Base-by-base conservation (phyloP, 2,888 invertebrate species). In the Xanthostigma xanthostigma region DNA sequence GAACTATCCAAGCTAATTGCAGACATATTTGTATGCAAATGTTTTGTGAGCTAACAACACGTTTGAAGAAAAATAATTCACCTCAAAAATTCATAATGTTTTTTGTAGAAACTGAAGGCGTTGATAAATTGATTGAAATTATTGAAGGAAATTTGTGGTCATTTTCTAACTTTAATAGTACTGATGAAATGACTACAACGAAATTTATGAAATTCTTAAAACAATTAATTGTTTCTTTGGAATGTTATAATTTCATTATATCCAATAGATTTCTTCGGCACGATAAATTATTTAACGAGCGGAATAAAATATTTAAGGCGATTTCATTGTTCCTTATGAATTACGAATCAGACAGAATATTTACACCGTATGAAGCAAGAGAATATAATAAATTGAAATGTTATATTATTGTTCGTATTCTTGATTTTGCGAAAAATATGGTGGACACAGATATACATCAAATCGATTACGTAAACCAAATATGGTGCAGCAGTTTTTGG, bases 11-110 rank as follows among this genome's bases (percentile, higher is more conserved):
- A 55, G 56, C 58, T 11, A 58, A 64, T 55, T 72, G 72, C 50
- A 63, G 76, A 44, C 57, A 56, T n/a, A 69, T 67, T 50, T 69
- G 69, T 48, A 71, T 73, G 64, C 62, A 68, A 45, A 53, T 76
- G 41, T 71, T 72, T 50, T 56, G 59, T 17, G 61, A 56, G 17
- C 53, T 75, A 14, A 63, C 69, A 10, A 59, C 63, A 4, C 54
- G 57, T 27, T 55, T 66, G 4, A 48, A 55, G 3, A 54, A 57
- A 38, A 53, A 53, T 27, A 54, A 58, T 11, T 58, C 59, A 2
- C 50, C 59, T 6, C 56, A 60, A 48, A 49, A 58, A 42, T 58
- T 62, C 37, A 58, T 66, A 12, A 39, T 37, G 36, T 55, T 48
- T 10, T 63, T 59, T 37, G 49, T 67, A 17, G 36, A 59, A 5